These are phyloP conservation scores for Takifugu rubripes DNA, from an alignment of 2,797 vertebrate species.

Conservation along the genomic window DNA sequence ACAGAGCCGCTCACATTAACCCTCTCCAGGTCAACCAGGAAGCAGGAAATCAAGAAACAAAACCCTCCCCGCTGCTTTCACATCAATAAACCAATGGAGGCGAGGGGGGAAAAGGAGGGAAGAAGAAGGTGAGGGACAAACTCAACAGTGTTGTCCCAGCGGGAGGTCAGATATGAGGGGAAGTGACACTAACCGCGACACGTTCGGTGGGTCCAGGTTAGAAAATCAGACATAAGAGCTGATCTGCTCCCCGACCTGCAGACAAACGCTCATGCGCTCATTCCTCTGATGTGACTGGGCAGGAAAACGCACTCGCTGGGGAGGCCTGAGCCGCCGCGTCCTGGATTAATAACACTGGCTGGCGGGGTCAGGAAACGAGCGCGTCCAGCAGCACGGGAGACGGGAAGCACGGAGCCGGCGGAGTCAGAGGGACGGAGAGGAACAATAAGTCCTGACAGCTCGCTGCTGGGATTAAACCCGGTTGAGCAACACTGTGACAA, in stretches of 20 bases:
- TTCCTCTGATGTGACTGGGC: conserved; percentile 14
- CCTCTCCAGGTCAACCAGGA: conserved; percentile 54
- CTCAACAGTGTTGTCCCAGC: too few relatives aligned
- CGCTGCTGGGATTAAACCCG: conserved; percentile 34
- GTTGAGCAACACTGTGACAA: conserved; percentile 23
- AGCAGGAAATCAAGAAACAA: conserved; percentile 12
- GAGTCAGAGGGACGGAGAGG: conserved; percentile 30
- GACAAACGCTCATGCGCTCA: not conserved
- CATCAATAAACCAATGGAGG: conserved; percentile 14
- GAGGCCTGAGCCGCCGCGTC: conserved; percentile 2
- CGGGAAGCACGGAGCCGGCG: conserved; percentile 20
- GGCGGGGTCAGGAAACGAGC: conserved; percentile 34
- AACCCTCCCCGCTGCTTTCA: not conserved
- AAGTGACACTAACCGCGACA: conserved; percentile 44
- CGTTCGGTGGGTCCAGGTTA: conserved; percentile 12
- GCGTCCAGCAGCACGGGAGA: conserved; percentile 29
- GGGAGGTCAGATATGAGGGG: too few relatives aligned
- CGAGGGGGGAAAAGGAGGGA: not conserved
- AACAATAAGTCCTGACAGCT: conserved; percentile 36
- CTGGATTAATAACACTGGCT: conserved; percentile 23
- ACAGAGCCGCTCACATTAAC: conserved; percentile 64
- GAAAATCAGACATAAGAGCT: conserved; percentile 11
- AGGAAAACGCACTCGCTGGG: conserved; percentile 10
- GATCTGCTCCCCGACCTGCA: conserved; percentile 14
- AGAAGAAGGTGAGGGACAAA: too few relatives aligned